Evolutionary conservation across 1,140 invertebrate genomes (phyloP).

Genomic region (Monochamus saltuarius): DNA sequence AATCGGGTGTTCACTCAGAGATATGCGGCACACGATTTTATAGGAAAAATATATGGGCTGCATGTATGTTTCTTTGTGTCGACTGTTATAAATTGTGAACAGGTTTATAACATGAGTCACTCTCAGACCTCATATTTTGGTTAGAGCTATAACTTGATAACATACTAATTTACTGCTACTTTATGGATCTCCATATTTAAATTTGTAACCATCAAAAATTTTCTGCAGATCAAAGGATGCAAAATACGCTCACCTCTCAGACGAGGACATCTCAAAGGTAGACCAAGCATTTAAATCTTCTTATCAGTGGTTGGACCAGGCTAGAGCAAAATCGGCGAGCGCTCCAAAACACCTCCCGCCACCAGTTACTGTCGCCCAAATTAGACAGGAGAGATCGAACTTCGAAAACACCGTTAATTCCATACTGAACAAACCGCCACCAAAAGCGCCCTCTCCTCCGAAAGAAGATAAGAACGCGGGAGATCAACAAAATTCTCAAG

Average conservation of each 20-base stretch:
- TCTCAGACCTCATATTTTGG: too few relatives aligned
- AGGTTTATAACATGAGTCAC: too few relatives aligned
- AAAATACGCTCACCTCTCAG: constrained; percentile 81
- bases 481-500: constrained; percentile 34
- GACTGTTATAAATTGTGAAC: too few relatives aligned
- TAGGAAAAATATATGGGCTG: too few relatives aligned
- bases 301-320: constrained; percentile 72
- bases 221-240: constrained; percentile 43
- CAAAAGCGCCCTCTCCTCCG: constrained; percentile 62
- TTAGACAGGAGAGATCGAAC: constrained; percentile 68
- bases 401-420: constrained; percentile 71
- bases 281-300: constrained; percentile 59
- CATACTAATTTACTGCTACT: too few relatives aligned
- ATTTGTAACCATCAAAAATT: neutral
- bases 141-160: too few relatives aligned
- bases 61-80: too few relatives aligned
- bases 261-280: constrained; percentile 76
- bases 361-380: constrained; percentile 73
- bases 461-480: constrained; percentile 53
- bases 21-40: too few relatives aligned
- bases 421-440: constrained; percentile 84
- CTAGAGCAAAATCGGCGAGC: constrained; percentile 62
- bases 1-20: too few relatives aligned
- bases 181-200: too few relatives aligned
- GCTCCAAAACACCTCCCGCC: constrained; percentile 66